phyloP scores from a whole-genome alignment of 2,888 invertebrate genomes.

The Criorhina ranunculi region DNA sequence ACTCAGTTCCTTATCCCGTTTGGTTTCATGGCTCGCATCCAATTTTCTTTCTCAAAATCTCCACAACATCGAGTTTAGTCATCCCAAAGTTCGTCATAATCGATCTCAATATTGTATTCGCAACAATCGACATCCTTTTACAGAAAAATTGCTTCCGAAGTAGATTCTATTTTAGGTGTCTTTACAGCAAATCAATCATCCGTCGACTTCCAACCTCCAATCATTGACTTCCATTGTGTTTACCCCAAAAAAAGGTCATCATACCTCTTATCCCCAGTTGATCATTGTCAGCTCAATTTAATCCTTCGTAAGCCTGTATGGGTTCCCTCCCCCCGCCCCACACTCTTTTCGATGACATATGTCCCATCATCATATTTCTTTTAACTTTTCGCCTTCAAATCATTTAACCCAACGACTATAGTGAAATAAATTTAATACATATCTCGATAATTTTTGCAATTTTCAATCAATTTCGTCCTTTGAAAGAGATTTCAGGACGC shows the following conservation, averaged over 20 bases:
- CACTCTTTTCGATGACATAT: slow-evolving; percentile 13
- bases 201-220: slow-evolving; percentile 20
- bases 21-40: no score
- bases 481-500: slow-evolving; percentile 42
- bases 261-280: slow-evolving; percentile 22
- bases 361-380: slow-evolving; percentile 43
- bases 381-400: slow-evolving; percentile 46
- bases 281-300: slow-evolving; percentile 67
- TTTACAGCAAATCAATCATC: no score
- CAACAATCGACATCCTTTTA: no score
- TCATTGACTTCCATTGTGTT: slow-evolving; percentile 31
- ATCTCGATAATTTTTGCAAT: slow-evolving; percentile 69
- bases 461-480: slow-evolving; percentile 72
- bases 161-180: no score
- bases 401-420: slow-evolving; percentile 63
- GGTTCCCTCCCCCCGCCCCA: background rate
- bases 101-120: no score
- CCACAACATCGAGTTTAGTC: no score
- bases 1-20: no score
- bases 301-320: slow-evolving; percentile 19
- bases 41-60: no score
- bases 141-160: no score
- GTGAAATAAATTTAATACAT: slow-evolving; percentile 67
- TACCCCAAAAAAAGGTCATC: slow-evolving; percentile 3
- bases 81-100: no score